Base-by-base conservation (phyloP, 1,140 invertebrate genomes). In the Dendrolimus kikuchii region DNA sequence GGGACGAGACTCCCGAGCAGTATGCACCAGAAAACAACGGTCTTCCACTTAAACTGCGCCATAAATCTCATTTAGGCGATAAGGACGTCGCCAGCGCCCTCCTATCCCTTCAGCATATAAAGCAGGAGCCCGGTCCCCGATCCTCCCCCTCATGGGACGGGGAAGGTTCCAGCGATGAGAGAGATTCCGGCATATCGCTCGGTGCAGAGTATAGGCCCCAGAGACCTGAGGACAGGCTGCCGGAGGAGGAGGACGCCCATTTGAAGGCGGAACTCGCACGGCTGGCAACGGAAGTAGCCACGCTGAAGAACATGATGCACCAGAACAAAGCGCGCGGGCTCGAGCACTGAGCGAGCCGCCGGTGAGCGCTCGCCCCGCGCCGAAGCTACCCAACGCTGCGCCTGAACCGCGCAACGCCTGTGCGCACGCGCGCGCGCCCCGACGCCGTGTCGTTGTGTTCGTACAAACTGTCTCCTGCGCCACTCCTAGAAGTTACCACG, bases 211-310 rank as follows among this genome's bases (percentile, higher is more conserved):
- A 88, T 72, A 75, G 88, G 73, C 74, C 88, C 60, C 73, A 87
- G 72, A 75, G 86, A 66, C 62, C 78, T 1, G 74, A 81, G 40
- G 80, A 88, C 60, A 64, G 77, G 51, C 77, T 77, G 50, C 71
- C 68, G 70, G 89, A 90, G 65, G 88, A 93, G 78, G 89, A 89
- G 66, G 91, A 89, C 87, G 92, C 90, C 23, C 92, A 95, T 71
- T 90, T 99, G 1, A 94, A 96, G 68, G 93, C 92, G 1, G 93
- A 98, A 81, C 87, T 98, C 61, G 94, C 95, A 51, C 90, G 94
- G 53, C 90, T 99, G 5, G 96, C 96, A 6, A 95, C 93, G 1
- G 97, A 99, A 80, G 95, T 98, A 43, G 96, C 95, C n/a, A 93
- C 92, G 59, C 90, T 98, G 0, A 95, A 96, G 73, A 92, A 91